phyloP scores from a whole-genome alignment of 2,113 vertebrate genomes.

The Platysternon megacephalum region DNA sequence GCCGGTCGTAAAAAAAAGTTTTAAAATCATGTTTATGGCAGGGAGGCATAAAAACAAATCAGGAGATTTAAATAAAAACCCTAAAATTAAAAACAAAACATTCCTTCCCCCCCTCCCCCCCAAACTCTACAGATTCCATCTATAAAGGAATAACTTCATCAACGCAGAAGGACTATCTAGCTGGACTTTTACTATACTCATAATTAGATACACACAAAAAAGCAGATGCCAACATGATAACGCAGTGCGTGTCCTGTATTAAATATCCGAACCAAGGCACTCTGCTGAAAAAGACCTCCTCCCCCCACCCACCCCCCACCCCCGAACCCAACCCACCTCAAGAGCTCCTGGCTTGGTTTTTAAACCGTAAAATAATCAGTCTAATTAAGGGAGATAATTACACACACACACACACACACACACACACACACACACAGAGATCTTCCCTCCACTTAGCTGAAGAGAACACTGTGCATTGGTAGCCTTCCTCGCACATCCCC shows the following conservation, averaged over 20 bases:
- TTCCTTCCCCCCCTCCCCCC: not conserved
- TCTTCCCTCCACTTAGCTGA: constrained; percentile 22
- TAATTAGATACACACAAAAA: constrained; percentile 63
- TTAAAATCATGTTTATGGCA: constrained; percentile 10
- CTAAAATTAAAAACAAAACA: not conserved
- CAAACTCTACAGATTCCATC: constrained; percentile 54
- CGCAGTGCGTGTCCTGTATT: not conserved
- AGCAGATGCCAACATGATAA: constrained; percentile 64
- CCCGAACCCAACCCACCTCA: not conserved
- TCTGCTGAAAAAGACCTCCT: constrained; percentile 14
- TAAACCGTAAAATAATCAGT: constrained; percentile 32
- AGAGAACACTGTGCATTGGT: not conserved
- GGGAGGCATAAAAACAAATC: not conserved
- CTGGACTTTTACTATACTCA: constrained; percentile 47
- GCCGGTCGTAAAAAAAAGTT: constrained; percentile 44
- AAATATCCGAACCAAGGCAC: not conserved
- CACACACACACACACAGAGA: not conserved
- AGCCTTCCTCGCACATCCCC: constrained; percentile 51
- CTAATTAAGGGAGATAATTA: constrained; percentile 53
- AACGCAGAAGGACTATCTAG: constrained; percentile 37
- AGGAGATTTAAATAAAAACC: not conserved
- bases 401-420: too few species aligned
- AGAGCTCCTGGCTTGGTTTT: constrained; percentile 7
- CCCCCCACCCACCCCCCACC: not conserved
- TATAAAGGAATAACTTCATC: constrained; percentile 64